phyloP scores from a whole-genome alignment of 2,797 vertebrate genomes.

The Bovichtus diacanthus region DNA sequence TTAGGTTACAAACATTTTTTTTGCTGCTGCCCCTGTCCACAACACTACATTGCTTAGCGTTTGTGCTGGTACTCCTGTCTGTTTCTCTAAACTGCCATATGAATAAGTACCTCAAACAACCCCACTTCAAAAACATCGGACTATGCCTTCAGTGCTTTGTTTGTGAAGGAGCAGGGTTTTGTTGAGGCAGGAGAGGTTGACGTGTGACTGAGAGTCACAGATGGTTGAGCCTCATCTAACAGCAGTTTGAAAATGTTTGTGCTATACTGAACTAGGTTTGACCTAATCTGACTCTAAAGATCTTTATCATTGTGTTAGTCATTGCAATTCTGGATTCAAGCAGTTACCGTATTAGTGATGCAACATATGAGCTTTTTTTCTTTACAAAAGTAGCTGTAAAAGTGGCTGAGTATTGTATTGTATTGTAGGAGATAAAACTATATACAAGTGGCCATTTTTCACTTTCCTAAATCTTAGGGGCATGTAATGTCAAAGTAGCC shows the following conservation, averaged over 20 bases:
- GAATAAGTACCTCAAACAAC: no score
- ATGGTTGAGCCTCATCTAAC: conserved; percentile 5
- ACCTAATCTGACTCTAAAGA: conserved; percentile 2
- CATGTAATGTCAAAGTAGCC: background rate
- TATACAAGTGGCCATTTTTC: background rate
- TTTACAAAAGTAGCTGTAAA: background rate
- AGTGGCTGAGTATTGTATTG: background rate
- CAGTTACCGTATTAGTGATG: background rate
- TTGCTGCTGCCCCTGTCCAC: no score
- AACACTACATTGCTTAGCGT: no score
- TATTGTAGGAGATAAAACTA: background rate
- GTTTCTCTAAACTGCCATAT: no score
- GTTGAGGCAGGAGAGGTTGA: conserved; percentile 11
- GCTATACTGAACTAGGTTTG: background rate
- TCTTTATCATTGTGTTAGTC: background rate
- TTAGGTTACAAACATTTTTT: no score
- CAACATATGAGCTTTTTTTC: background rate
- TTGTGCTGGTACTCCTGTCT: no score
- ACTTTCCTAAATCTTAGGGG: background rate
- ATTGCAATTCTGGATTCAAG: background rate
- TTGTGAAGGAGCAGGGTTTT: conserved; percentile 26
- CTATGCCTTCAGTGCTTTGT: background rate
- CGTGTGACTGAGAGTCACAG: conserved; percentile 36
- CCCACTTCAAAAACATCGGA: no score
- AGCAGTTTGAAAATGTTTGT: background rate